These are phyloP conservation scores for Leptinotarsa rubiginosa DNA, from an alignment of 2,888 invertebrate species.

Conservation along the genomic window DNA sequence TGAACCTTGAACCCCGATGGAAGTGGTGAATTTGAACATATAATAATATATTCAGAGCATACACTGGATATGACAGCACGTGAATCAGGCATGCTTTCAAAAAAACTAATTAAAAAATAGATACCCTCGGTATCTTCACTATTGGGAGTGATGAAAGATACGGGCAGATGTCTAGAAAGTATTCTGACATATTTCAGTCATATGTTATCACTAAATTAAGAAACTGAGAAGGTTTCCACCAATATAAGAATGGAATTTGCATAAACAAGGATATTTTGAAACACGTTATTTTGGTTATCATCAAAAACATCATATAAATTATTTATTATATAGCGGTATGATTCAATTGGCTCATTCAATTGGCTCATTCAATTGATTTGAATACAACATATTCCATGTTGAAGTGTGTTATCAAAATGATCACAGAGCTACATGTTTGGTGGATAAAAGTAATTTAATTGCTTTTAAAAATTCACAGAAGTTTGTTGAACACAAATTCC, in stretches of 20 bases:
- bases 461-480: too few relatives aligned
- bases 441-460: too few relatives aligned
- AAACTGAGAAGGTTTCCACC: not conserved
- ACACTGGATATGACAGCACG: slow-evolving; percentile 34
- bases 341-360: too few relatives aligned
- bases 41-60: slow-evolving; percentile 43
- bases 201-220: not conserved
- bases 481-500: too few relatives aligned
- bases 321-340: too few relatives aligned
- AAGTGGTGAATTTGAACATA: slow-evolving; percentile 59
- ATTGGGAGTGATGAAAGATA: slow-evolving; percentile 31
- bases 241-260: not conserved
- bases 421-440: too few relatives aligned
- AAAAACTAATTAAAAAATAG: slow-evolving; percentile 38
- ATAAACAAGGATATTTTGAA: slow-evolving; percentile 7
- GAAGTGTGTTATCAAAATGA: too few relatives aligned
- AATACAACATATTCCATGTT: too few relatives aligned
- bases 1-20: slow-evolving; percentile 67
- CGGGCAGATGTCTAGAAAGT: not conserved
- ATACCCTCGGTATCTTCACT: slow-evolving; percentile 35
- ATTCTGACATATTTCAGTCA: slow-evolving; percentile 4
- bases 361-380: too few relatives aligned
- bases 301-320: not conserved
- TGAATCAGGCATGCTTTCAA: slow-evolving; percentile 31
- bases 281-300: not conserved